Evolutionary conservation across 2,888 invertebrate genomes (phyloP).

Genomic region (Sminthurinus aureus): DNA sequence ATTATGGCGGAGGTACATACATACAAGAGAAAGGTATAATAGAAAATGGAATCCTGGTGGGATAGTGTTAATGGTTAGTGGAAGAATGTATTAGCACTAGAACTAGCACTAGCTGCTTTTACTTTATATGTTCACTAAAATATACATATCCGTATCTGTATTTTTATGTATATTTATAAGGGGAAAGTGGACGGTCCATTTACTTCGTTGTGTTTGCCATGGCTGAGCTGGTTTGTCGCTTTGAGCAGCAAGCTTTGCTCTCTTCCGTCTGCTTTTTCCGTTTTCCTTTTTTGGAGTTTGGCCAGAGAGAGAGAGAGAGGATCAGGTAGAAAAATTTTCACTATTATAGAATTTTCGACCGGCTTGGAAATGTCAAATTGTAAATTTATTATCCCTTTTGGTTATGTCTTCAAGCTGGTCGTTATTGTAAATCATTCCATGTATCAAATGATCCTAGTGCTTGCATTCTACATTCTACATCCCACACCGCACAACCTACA

Average conservation of each 20-base stretch:
- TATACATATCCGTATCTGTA: too few relatives aligned
- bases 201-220: conserved; percentile 22
- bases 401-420: conserved; percentile 22
- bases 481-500: too few relatives aligned
- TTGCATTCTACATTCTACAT: not conserved
- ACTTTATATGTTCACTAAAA: too few relatives aligned
- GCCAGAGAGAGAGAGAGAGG: conserved; percentile 12
- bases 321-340: conserved; percentile 28
- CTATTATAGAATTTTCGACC: conserved; percentile 33
- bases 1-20: too few relatives aligned
- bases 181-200: conserved; percentile 31
- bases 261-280: not conserved
- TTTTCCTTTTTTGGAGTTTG: conserved; percentile 8
- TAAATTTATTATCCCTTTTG: conserved; percentile 29
- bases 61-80: not conserved
- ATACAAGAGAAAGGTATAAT: too few relatives aligned
- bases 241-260: not conserved
- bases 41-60: too few relatives aligned
- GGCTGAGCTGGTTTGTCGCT: conserved; percentile 31
- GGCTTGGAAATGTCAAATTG: conserved; percentile 38
- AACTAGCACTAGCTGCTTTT: not conserved
- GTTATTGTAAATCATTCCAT: conserved; percentile 33
- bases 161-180: not conserved
- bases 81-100: too few relatives aligned
- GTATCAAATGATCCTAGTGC: conserved; percentile 10